Base-by-base conservation (phyloP, 2,113 vertebrate genomes). In the Syngnathus typhle region DNA sequence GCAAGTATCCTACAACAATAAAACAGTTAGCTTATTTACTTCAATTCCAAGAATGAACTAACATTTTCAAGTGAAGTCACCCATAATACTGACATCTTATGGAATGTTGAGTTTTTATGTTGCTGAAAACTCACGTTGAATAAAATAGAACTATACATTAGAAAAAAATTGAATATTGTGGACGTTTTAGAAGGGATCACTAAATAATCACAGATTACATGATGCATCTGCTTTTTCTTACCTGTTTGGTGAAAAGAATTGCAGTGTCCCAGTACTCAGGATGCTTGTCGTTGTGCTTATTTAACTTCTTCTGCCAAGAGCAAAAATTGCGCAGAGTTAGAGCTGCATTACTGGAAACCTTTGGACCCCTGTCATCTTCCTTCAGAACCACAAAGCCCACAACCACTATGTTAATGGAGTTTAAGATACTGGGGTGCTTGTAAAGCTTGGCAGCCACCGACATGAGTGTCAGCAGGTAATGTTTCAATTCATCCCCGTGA, bases 251-350 rank as follows among this genome's bases (percentile, higher is more conserved):
- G 91, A 99, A 99, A 71, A 99, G 95, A 51, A 99, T 94, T 81
- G 97, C 96, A 0, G 97, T 99, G 89, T 99, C 97, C 95, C 96
- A 98, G 79, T 98, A 96, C 75, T 96, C 96, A 0, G 94, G 93
- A 75, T 98, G 93, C 83, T 96, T 96, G 91, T 98, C 96, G 66
- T 77, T 96, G 85, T 91, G 91, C 86, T 95, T 97, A 87, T 98
- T 98, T 84, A 96, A 85, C 81, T 97, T 97, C 87, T 95, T 98
- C 90, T 99, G 97, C 97, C 97, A 99, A 73, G 92, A 92, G 62
- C 97, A 99, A 88, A 99, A 99, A 90, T 95, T 98, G 63, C 96
- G 93, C 77, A 99, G 91, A 63, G 94, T 98, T 87, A 99, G 85
- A 16, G 97, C 96, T 0, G 97, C 97, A 5, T 98, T 99, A 70